Evolutionary conservation across 2,797 vertebrate genomes (phyloP).

Genomic region (Chelon labrosus): DNA sequence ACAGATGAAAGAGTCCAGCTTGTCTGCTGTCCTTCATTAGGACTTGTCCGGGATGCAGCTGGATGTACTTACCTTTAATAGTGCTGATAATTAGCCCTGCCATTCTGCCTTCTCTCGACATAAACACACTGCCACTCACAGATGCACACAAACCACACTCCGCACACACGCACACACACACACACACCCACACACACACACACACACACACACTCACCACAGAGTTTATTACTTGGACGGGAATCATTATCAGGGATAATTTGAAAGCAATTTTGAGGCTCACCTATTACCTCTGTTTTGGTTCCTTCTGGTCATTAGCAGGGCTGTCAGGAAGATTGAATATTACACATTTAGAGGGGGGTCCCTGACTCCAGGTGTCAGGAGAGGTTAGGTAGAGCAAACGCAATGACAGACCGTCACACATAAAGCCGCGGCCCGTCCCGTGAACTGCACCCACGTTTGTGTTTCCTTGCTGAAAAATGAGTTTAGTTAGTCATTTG

Average conservation of each 20-base stretch:
- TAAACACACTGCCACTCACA: slow-evolving; percentile 82
- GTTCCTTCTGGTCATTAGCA: slow-evolving; percentile 88
- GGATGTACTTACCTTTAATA: slow-evolving; percentile 88
- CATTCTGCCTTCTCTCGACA: slow-evolving; percentile 79
- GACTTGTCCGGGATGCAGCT: slow-evolving; percentile 83
- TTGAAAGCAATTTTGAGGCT: slow-evolving; percentile 88
- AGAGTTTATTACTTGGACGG: slow-evolving; percentile 83
- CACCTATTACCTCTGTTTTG: slow-evolving; percentile 89
- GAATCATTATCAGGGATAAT: slow-evolving; percentile 87
- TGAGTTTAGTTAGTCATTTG: slow-evolving; percentile 75
- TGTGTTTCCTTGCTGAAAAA: slow-evolving; percentile 71
- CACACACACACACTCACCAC: slow-evolving; percentile 34
- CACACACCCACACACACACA: slow-evolving; percentile 36
- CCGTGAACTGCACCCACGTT: slow-evolving; percentile 57
- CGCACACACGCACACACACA: slow-evolving; percentile 42
- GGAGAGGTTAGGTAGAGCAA: slow-evolving; percentile 82
- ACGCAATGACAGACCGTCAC: slow-evolving; percentile 76
- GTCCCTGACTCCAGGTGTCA: slow-evolving; percentile 83
- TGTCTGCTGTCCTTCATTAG: slow-evolving; percentile 83
- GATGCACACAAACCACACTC: slow-evolving; percentile 29
- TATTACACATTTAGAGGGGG: slow-evolving; percentile 84
- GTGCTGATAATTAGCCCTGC: slow-evolving; percentile 86
- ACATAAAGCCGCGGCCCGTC: slow-evolving; percentile 57
- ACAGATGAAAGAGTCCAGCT: slow-evolving; percentile 83
- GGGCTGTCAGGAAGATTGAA: slow-evolving; percentile 89